Evolutionary conservation across 2,888 invertebrate genomes (phyloP).

Genomic region (Polylopha cassiicola): DNA sequence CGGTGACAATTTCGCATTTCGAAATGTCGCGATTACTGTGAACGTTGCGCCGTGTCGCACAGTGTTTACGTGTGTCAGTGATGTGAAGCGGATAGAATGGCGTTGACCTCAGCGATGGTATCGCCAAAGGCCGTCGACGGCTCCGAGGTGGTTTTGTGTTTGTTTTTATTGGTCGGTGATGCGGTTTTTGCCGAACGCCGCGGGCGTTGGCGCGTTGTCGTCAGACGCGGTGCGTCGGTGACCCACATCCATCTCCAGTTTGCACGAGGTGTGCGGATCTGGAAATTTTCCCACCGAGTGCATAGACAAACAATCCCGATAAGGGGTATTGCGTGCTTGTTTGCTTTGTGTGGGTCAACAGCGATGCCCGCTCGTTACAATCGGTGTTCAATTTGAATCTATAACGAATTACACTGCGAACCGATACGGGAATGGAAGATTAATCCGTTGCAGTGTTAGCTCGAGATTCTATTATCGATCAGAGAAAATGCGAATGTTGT

Average conservation of each 20-base stretch:
- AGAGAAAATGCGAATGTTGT: conserved; percentile 38
- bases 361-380: conserved; percentile 38
- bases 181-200: conserved; percentile 30
- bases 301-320: background rate
- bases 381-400: conserved; percentile 37
- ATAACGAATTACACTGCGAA: conserved; percentile 35
- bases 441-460: conserved; percentile 35
- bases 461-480: conserved; percentile 49
- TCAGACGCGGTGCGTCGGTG: conserved; percentile 34
- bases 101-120: conserved; percentile 56
- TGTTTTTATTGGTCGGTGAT: conserved; percentile 41
- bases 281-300: conserved; percentile 36
- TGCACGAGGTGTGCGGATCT: conserved; percentile 36
- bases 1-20: conserved; percentile 57
- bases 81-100: conserved; percentile 52
- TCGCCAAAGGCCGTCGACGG: conserved; percentile 31
- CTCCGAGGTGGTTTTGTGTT: conserved; percentile 65
- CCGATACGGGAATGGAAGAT: conserved; percentile 27
- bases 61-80: conserved; percentile 39
- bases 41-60: conserved; percentile 39
- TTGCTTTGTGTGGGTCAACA: conserved; percentile 30
- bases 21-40: conserved; percentile 52
- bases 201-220: conserved; percentile 31
- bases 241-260: conserved; percentile 47
- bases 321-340: conserved; percentile 36